A percentile compares a stretch with the other conserved stretches of the same genome.
These are phyloP conservation scores for Ceuthmochares aereus DNA, from an alignment of 2,113 vertebrate genomes.

Conservation along the genomic window DNA sequence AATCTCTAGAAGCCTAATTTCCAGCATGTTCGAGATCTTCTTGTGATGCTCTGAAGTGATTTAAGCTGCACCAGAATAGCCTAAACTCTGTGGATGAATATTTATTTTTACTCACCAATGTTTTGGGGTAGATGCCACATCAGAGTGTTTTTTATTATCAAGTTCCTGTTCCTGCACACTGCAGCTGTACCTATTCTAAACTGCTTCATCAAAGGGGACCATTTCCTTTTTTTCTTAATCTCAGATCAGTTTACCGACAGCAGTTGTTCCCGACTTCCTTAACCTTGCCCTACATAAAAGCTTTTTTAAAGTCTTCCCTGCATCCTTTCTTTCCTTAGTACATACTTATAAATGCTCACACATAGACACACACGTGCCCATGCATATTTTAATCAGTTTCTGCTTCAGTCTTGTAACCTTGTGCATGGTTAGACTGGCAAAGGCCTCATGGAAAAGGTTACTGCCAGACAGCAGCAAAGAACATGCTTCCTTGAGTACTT, in stretches of 20 bases:
- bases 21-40: background rate
- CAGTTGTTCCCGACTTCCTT: conserved; percentile 27
- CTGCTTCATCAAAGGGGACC: conserved; percentile 13
- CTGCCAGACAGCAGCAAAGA: background rate
- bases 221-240: conserved; percentile 48
- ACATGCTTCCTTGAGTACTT: fast-evolving
- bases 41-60: background rate
- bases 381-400: background rate
- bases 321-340: background rate
- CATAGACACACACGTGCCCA: too few relatives aligned
- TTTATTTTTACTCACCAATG: conserved; percentile 47
- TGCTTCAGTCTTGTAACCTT: background rate
- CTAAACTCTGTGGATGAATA: background rate
- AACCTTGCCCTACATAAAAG: background rate
- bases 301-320: background rate
- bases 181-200: conserved; percentile 55
- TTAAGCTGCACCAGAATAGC: background rate
- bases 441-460: background rate
- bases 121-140: conserved; percentile 45
- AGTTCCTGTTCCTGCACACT: conserved; percentile 46
- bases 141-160: conserved; percentile 53
- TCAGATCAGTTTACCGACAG: conserved; percentile 16
- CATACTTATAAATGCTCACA: background rate
- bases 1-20: background rate
- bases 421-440: background rate